Conservation (phyloP, 2,888 invertebrate species). For the Drepana falcataria region DNA sequence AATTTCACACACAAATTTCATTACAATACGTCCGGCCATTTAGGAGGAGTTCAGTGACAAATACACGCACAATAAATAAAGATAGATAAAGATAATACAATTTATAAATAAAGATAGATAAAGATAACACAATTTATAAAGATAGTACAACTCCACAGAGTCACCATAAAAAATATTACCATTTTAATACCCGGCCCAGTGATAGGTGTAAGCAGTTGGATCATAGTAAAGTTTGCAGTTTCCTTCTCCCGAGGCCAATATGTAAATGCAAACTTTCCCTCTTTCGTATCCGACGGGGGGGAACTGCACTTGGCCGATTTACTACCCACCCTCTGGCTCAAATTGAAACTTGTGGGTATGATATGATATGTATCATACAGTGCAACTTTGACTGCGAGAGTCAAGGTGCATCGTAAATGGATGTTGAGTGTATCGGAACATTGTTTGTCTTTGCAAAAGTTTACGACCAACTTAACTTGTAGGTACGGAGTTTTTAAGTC, state of each 20-base stretch:
- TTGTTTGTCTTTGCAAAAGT: no score
- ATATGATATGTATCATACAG: slow-evolving; percentile 11
- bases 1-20: no score
- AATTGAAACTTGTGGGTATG: slow-evolving; percentile 46
- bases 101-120: no score
- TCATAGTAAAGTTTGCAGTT: slow-evolving; percentile 35
- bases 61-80: no score
- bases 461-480: no score
- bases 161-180: not conserved
- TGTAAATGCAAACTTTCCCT: slow-evolving; percentile 73
- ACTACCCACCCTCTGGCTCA: slow-evolving; percentile 42
- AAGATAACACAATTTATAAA: no score
- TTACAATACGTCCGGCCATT: no score
- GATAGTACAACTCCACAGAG: not conserved
- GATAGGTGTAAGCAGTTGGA: not conserved
- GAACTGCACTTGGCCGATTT: slow-evolving; percentile 71
- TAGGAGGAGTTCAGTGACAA: no score
- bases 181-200: not conserved
- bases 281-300: slow-evolving; percentile 30
- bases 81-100: no score
- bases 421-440: no score
- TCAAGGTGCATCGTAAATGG: not conserved
- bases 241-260: slow-evolving; percentile 41
- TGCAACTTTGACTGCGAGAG: slow-evolving; percentile 1
- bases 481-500: no score